Base-by-base conservation (phyloP, 37 sponge, comb jelly and placozoan genomes). In the Aplysina aerophoba region DNA sequence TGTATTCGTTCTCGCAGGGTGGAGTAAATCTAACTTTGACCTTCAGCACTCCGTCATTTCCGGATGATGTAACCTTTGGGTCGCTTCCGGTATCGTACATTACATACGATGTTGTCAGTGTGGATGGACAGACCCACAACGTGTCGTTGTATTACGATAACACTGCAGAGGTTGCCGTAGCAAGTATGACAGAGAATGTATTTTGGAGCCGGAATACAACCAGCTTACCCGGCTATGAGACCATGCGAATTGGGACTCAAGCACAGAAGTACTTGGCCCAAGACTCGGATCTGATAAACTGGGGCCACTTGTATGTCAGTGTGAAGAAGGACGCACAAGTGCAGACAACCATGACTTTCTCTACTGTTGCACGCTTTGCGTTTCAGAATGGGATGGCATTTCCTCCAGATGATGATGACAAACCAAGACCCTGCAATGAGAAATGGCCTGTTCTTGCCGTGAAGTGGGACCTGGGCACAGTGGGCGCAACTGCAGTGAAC, bases 131-230 rank as follows among this genome's bases (percentile, higher is more conserved):
- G 63, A 54, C 44, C 15, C 94, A 94, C 84, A 73, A 16, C 27
- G 88, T 93, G 21, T 20, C 79, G 20, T 25, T 93, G n/a, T 94
- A 94, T 55, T 94, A 91, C 60, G 93, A 93, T 71, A 93, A 90
- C 59, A 87, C 90, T 56, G 93, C 82, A 37, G 90, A 93, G 85
- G 82, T 88, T 56, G 77, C 88, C 22, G 88, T 91, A 35, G 17
- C 0, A 1, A 79, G 88, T 84, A 55, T 71, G 5, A 28, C 28
- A 11, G 84, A 84, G 79, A 39, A 63, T 11, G 85, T 91, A 25
- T 21, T 8, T 19, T 91, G 92, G 88, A 50, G 59, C 36, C 68
- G 85, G 4, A 83, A 22, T 0, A 0, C 34, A 27, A 20, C 75
- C 58, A 24, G 34, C 20, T 21, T 79, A n/a, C n/a, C 38, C 55